phyloP scores from a whole-genome alignment of 2,888 invertebrate genomes.

The Erebia ligea region DNA sequence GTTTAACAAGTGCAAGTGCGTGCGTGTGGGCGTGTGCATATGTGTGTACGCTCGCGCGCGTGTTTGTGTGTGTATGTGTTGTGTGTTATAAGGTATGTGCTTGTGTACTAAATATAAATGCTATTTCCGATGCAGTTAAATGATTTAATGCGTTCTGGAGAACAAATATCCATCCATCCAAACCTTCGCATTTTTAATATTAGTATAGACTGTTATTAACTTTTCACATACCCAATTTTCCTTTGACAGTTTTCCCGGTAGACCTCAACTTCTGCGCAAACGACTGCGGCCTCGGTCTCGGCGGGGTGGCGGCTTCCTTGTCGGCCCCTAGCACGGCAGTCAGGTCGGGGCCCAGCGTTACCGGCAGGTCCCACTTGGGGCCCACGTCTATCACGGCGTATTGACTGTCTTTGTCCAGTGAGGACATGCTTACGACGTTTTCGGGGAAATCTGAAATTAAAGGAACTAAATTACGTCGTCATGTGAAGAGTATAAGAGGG shows the following conservation, averaged over 20 bases:
- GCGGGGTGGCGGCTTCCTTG: slow-evolving; percentile 66
- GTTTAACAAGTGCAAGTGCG: too few relatives aligned
- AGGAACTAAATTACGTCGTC: neutral
- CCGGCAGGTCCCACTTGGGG: slow-evolving; percentile 60
- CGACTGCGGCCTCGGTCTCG: slow-evolving; percentile 87
- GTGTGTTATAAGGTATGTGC: too few relatives aligned
- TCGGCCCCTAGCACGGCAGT: slow-evolving; percentile 43
- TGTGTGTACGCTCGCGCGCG: too few relatives aligned
- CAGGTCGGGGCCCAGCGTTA: slow-evolving; percentile 39
- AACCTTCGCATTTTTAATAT: too few relatives aligned
- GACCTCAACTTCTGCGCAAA: slow-evolving; percentile 94
- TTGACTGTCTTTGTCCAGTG: slow-evolving; percentile 67
- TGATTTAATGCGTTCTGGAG: too few relatives aligned
- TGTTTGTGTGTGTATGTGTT: too few relatives aligned
- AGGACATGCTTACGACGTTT: slow-evolving; percentile 75
- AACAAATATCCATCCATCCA: too few relatives aligned
- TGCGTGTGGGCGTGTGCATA: too few relatives aligned
- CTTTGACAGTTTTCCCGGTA: slow-evolving; percentile 93
- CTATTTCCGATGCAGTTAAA: too few relatives aligned
- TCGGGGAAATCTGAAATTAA: slow-evolving; percentile 86
- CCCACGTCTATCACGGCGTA: slow-evolving; percentile 53
- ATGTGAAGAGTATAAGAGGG: too few relatives aligned
- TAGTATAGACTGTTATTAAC: too few relatives aligned
- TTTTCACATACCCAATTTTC: slow-evolving; percentile 74
- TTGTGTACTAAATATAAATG: too few relatives aligned